Evolutionary conservation across 1,140 invertebrate genomes (phyloP), one percentile per base, ranked within the genome.

Genomic region (Dolichoris vasculosae): DNA sequence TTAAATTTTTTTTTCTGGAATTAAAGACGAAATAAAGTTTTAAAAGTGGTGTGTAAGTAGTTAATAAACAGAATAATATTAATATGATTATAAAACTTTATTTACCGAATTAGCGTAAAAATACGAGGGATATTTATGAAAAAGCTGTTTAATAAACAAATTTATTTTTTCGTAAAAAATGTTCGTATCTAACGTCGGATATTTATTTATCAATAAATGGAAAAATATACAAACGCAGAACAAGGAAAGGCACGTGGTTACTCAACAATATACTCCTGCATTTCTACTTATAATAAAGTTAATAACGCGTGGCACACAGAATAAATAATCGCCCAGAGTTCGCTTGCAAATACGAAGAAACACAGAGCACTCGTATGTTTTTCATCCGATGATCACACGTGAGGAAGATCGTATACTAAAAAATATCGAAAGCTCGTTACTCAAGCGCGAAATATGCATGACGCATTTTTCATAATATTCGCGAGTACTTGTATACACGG

Each of bases 401-500:
- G 8, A 67, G 9, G 63, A 67, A 11, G 6, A 3, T 67, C 63
- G 63, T 17, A 3, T 13, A 1, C 7, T 9, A 43, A 63, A 77
- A 85, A 59, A 77, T 75, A 80, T 80, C 83, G 83, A 35, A 83
- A 83, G 59, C 71, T 63, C 51, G 82, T 76, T 64, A 48, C 51
- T 7, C 32, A 55, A n/a, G 3, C 71, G 82, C 43, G 81, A 82
- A 82, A 83, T 83, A 83, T 77, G 55, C 63, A 55, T 23, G 15
- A 26, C 63, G 63, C 43, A 67, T 84, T 79, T 84, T 78, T 84
- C 83, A 84, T 69, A 69, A 78, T 78, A 48, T 43, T 0, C 51
- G 8, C 30, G 26, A 46, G 20, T 2, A 3, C 30, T 6, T 26
- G 63, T 43, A 11, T 7, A 30, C 23, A 4, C 8, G 15, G 2